Conservation (phyloP, 1,140 invertebrate species). For the Cyclargus thomasi region DNA sequence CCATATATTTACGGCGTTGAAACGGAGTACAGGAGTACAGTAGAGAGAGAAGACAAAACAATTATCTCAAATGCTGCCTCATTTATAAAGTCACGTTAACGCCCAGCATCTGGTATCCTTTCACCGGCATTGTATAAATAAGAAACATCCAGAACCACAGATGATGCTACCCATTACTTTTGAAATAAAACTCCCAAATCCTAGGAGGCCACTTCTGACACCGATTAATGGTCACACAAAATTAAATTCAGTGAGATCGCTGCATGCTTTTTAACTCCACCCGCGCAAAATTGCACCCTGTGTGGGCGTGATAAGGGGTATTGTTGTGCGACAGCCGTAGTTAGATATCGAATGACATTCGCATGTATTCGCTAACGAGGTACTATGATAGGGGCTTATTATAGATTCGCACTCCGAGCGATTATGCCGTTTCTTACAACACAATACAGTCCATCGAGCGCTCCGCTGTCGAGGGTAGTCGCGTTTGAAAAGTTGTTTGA, state of each 20-base stretch:
- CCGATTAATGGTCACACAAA: conserved; percentile 62
- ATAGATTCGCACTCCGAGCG: conserved; percentile 29
- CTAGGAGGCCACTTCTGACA: conserved; percentile 41
- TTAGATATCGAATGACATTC: conserved; percentile 65
- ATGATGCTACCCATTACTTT: conserved; percentile 40
- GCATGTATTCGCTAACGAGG: conserved; percentile 63
- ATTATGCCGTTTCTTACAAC: conserved; percentile 35
- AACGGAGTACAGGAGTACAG: no score
- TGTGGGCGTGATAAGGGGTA: conserved; percentile 31
- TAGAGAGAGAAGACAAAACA: neutral
- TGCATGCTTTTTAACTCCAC: conserved; percentile 35
- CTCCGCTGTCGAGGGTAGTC: conserved; percentile 28
- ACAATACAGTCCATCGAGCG: conserved; percentile 18
- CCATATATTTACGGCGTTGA: neutral
- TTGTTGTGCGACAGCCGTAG: conserved; percentile 36
- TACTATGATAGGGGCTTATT: conserved; percentile 51
- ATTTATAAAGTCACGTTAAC: conserved; percentile 2
- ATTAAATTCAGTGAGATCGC: conserved; percentile 62
- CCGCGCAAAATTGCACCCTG: conserved; percentile 39
- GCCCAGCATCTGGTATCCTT: neutral
- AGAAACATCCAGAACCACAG: conserved; percentile 16
- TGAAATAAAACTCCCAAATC: conserved; percentile 61
- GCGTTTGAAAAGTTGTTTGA: conserved; percentile 48
- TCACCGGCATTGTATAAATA: neutral
- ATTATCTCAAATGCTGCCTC: neutral